Percentiles rank a stretch among this genome's conserved stretches.
These are phyloP conservation scores for Archaeoteleia sp. DNA, from an alignment of 2,888 invertebrate genomes.

Conservation along the genomic window DNA sequence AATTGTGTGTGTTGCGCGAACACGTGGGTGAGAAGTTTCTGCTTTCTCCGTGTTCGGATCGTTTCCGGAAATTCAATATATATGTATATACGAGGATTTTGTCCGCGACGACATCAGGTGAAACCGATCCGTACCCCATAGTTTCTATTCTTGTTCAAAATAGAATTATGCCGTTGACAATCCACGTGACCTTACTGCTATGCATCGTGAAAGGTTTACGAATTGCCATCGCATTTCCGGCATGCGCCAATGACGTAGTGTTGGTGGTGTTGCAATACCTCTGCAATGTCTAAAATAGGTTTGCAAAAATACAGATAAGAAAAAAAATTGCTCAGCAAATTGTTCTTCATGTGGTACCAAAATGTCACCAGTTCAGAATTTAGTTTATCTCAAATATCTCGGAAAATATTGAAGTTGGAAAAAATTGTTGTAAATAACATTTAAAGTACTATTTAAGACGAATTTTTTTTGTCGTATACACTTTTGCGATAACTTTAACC, in stretches of 20 bases:
- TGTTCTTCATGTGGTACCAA: too few species aligned
- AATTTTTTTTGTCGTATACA: too few species aligned
- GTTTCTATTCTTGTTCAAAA: constrained; percentile 31
- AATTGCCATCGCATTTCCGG: constrained; percentile 42
- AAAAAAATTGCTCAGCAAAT: too few species aligned
- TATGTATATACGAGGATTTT: constrained; percentile 32
- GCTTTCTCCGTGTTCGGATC: constrained; percentile 41
- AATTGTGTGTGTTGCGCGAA: constrained; percentile 21
- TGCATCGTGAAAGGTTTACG: constrained; percentile 41
- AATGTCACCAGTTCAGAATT: too few species aligned
- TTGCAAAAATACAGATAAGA: too few species aligned
- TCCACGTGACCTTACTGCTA: constrained; percentile 30
- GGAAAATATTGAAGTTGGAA: too few species aligned
- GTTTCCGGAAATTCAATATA: constrained; percentile 52
- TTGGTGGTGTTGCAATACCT: constrained; percentile 27
- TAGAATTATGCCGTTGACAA: constrained; percentile 40
- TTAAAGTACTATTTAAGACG: too few species aligned
- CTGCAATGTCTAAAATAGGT: too few species aligned
- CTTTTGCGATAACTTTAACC: too few species aligned
- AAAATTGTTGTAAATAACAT: too few species aligned
- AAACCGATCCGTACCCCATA: constrained; percentile 25
- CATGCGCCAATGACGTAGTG: constrained; percentile 20
- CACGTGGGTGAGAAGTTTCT: constrained; percentile 41
- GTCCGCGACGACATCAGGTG: constrained; percentile 31
- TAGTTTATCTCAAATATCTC: too few species aligned